Base-by-base conservation (phyloP, 2,888 invertebrate species). In the Epistrophe eligans region DNA sequence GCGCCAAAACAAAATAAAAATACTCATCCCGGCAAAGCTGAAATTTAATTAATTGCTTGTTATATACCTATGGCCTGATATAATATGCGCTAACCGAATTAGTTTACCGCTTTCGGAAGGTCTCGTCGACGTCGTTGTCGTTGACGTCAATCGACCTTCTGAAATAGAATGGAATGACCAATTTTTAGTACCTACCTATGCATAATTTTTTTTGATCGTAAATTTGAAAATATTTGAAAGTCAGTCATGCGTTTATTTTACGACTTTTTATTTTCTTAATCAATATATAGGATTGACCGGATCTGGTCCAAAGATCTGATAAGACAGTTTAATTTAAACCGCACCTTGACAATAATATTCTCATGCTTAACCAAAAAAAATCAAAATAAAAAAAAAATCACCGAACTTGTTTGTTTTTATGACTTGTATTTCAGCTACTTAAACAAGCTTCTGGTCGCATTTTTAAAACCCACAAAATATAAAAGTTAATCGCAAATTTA, bases 1-100 rank as follows among this genome's bases (percentile, higher is more conserved):
- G 70, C 52, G n/a, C 66, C 50, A 80, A 80, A 66, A 38, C n/a
- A n/a, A n/a, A n/a, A n/a, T n/a, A n/a, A 71, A 50, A 50, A 32
- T 2, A 35, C 55, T 11, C 38, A 77, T 43, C 19, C 9, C 15
- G 38, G 4, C 57, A 19, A 11, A 48, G 66, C 24, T 74, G 58
- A 45, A 58, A 60, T 80, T 73, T 81, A 84, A 80, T 84, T 84
- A 84, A 84, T 84, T 67, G 84, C 81, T 81, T 77, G 55, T 77
- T 81, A 81, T 80, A 80, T 77, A 76, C 24, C 24, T 24, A 24
- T 24, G 24, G 58, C 66, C 58, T 32, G 15, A 11, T 62, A 11
- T 62, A 38, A 67, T 60, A 67, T 71, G 71, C 60, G 73, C 4
- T 24, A 24, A 60, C 73, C 79, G 58, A 70, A 43, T 57, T 66